Base-by-base conservation (phyloP, 2,888 invertebrate genomes). In the Xanthostigma xanthostigma region DNA sequence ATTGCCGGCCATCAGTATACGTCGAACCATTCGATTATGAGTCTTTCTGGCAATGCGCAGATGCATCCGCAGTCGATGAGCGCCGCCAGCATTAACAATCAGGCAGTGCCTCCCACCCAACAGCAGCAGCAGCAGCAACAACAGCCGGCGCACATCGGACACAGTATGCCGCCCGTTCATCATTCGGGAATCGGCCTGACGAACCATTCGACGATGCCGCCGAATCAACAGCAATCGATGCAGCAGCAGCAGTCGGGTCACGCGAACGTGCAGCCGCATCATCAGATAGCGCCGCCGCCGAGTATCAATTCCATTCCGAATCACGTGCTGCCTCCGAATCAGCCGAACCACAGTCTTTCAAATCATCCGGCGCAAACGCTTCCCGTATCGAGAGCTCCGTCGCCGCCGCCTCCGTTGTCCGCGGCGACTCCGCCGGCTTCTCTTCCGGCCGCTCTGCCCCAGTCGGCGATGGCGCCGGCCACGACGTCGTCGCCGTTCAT, bases 401-500 rank as follows among this genome's bases (percentile, higher is more conserved):
- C 48, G 37, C 48, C 50, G 46, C 46, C 49, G 27, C 50, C 53
- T 8, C 50, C 51, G 33, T 12, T 41, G 10, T 45, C 54, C 34
- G 51, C 51, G 14, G 48, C 48, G 40, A 44, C 37, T 41, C 48
- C 48, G 13, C 43, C 49, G 38, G 45, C 44, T 35, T 45, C 51
- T 14, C 49, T 52, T n/a, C 50, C 55, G 34, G 50, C 63, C 66
- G 66, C 68, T 69, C 66, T 76, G 66, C 72, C 78, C 64, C 71
- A 72, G 65, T 68, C 75, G 63, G 69, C 71, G 62, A 62, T 74
- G 62, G 63, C 70, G 58, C 66, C 76, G 41, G 69, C 72, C 46
- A 65, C 72, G 37, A 74, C 74, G 33, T 65, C 66, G 3, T 67
- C 67, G 10, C 63, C 66, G 50, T 64, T 62, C 33, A 64, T 72